Conservation (phyloP, 2,113 vertebrate species). For the Malurus alboscapulatus region DNA sequence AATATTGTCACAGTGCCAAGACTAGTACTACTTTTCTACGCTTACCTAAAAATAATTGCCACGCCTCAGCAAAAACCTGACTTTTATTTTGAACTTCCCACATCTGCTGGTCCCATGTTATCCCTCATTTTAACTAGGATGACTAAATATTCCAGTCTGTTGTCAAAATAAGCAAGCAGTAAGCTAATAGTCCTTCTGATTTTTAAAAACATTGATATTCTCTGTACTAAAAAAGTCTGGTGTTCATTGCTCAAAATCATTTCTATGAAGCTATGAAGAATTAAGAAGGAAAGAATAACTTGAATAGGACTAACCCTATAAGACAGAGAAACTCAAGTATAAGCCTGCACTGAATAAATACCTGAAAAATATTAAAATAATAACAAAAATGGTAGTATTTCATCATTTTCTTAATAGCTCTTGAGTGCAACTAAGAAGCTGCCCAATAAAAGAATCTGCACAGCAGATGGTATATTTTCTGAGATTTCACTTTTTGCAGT, state of each 20-base stretch:
- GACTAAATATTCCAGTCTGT: not conserved
- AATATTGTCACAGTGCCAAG: slow-evolving; percentile 19
- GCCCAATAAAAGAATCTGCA: not conserved
- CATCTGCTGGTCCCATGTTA: not conserved
- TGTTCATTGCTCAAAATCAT: not conserved
- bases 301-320: not conserved
- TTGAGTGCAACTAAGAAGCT: not conserved
- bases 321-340: not conserved
- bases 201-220: not conserved
- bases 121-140: not conserved
- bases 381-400: not conserved
- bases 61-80: not conserved
- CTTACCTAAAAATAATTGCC: slow-evolving; percentile 37
- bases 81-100: not conserved
- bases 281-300: not conserved
- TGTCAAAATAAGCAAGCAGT: not conserved
- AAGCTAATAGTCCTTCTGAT: not conserved
- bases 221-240: not conserved
- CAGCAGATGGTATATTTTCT: not conserved
- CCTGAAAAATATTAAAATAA: not conserved
- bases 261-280: not conserved
- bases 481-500: not conserved
- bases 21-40: slow-evolving; percentile 39
- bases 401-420: not conserved
- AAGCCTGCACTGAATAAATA: not conserved